Evolutionary conservation across 2,113 vertebrate species (phyloP).

Genomic region (Cyprinodon brontotheroides): DNA sequence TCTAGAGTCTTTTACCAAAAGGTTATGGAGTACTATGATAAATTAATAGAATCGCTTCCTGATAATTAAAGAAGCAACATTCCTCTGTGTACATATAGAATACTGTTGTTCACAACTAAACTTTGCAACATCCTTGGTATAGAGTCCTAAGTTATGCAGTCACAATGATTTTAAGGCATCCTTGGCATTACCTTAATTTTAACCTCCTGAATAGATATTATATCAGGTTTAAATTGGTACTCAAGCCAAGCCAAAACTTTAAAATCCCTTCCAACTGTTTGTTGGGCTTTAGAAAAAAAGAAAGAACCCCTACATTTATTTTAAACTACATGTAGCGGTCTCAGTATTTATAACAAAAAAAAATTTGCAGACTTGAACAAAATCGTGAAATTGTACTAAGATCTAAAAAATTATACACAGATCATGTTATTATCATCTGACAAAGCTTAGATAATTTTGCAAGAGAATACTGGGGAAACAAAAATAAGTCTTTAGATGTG

Average conservation of each 20-base stretch:
- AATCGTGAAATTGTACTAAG: background rate
- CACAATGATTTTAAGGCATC: background rate
- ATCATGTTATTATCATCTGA: background rate
- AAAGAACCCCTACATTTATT: no score
- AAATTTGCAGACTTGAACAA: background rate
- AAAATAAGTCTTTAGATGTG: background rate
- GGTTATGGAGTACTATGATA: constrained; percentile 36
- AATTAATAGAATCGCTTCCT: constrained; percentile 45
- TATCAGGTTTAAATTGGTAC: no score
- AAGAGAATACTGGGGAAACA: background rate
- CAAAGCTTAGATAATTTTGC: background rate
- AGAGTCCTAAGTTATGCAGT: background rate
- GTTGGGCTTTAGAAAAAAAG: no score
- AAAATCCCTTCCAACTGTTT: no score
- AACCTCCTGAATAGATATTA: no score
- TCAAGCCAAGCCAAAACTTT: no score
- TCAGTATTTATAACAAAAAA: no score
- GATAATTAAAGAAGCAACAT: constrained; percentile 27
- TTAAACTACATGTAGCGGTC: no score
- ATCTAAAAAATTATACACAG: background rate
- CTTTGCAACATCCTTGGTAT: background rate
- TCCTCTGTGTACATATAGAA: constrained; percentile 1
- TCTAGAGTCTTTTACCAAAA: constrained; percentile 41
- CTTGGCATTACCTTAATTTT: background rate
- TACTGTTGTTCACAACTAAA: background rate